Conservation (phyloP, 2,113 vertebrate genomes). For the Pyxicephalus adspersus region DNA sequence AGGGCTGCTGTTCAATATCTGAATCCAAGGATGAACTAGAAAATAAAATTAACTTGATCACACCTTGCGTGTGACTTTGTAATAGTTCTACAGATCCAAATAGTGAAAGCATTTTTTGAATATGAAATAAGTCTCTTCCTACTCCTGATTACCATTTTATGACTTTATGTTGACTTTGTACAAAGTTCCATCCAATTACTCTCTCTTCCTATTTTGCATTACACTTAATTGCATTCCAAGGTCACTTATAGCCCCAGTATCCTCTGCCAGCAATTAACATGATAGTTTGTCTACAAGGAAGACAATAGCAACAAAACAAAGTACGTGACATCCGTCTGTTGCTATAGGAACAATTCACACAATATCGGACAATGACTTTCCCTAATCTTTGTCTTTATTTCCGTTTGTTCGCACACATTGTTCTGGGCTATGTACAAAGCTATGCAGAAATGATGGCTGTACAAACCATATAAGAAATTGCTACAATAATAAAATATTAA, state of each 20-base stretch:
- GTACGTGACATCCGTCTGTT: constrained; percentile 51
- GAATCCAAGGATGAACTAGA: neutral
- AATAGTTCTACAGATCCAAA: constrained; percentile 32
- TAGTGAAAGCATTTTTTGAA: constrained; percentile 34
- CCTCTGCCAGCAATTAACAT: constrained; percentile 54
- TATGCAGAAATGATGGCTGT: too few species aligned
- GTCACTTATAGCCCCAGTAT: constrained; percentile 54
- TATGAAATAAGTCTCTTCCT: constrained; percentile 42
- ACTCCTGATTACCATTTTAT: constrained; percentile 44
- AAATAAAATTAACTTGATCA: constrained; percentile 26
- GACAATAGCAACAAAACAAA: constrained; percentile 54
- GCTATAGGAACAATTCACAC: constrained; percentile 48
- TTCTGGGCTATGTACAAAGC: neutral
- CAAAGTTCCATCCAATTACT: constrained; percentile 54
- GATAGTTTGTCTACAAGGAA: constrained; percentile 51
- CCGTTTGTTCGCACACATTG: neutral
- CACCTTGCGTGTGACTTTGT: constrained; percentile 22
- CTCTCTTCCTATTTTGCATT: constrained; percentile 54
- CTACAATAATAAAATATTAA: too few species aligned
- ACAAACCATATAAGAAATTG: too few species aligned
- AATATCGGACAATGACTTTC: constrained; percentile 38
- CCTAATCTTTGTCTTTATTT: constrained; percentile 7
- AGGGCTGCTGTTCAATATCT: constrained; percentile 12
- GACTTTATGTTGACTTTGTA: constrained; percentile 55
- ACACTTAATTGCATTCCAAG: constrained; percentile 55